A percentile compares a stretch with the other conserved stretches of the same genome.
Evolutionary conservation across 2,888 invertebrate species (phyloP).

Genomic region (Rhopalosiphum nymphaeae): DNA sequence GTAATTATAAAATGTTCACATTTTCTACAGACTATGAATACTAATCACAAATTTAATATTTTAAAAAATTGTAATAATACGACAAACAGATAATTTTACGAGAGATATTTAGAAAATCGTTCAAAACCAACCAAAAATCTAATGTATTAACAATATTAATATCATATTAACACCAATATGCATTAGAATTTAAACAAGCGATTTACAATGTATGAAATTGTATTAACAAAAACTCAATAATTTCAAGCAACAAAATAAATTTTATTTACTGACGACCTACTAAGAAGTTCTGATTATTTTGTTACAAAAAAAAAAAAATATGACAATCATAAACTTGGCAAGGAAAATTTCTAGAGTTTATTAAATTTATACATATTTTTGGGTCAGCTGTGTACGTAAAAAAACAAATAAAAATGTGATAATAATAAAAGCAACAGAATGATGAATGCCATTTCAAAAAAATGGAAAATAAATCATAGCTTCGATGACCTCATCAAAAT

Average conservation of each 20-base stretch:
- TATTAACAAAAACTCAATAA: neutral
- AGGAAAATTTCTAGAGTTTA: constrained; percentile 24
- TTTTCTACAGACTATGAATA: neutral
- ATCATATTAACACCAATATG: neutral
- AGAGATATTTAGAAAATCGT: neutral
- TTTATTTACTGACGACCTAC: neutral
- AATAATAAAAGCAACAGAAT: neutral
- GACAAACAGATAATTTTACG: neutral
- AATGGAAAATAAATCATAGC: neutral
- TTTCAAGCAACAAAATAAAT: neutral
- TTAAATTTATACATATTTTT: constrained; percentile 31
- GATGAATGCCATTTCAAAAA: neutral
- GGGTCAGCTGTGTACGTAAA: neutral
- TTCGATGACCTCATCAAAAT: neutral
- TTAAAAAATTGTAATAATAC: neutral
- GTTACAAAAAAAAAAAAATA: neutral
- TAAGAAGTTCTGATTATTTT: neutral
- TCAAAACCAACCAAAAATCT: neutral
- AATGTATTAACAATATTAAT: neutral
- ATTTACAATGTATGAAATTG: neutral
- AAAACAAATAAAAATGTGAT: neutral
- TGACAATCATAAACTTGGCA: constrained; percentile 13
- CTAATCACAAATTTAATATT: neutral
- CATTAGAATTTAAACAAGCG: neutral
- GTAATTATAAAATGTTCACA: neutral